phyloP scores from a whole-genome alignment of 2,113 vertebrate species.

The Pardalotus punctatus region DNA sequence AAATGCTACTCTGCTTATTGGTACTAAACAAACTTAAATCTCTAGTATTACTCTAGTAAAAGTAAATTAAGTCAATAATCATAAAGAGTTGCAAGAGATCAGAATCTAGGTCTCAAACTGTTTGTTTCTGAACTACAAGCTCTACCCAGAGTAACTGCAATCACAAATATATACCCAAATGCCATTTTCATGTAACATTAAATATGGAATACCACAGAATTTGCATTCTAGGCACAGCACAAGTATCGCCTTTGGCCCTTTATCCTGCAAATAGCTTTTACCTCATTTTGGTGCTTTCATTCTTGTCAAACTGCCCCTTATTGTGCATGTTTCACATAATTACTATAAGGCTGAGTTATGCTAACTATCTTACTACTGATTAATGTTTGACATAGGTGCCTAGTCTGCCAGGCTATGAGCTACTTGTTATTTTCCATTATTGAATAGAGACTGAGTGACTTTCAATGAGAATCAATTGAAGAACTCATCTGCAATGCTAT shows the following conservation, averaged over 20 bases:
- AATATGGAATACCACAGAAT: not conserved
- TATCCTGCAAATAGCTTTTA: not conserved
- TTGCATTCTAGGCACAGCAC: not conserved
- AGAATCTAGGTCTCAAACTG: not conserved
- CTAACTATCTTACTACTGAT: not conserved
- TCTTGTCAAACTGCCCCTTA: not conserved
- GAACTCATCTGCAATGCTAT: not conserved
- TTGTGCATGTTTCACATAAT: not conserved
- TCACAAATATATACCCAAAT: not conserved
- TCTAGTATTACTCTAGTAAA: not conserved
- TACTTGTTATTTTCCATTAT: not conserved
- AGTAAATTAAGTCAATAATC: not conserved
- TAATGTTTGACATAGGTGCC: not conserved
- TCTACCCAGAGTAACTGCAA: not conserved
- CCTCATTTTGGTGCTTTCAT: not conserved
- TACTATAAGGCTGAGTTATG: not conserved
- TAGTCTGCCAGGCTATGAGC: not conserved
- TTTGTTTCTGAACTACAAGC: not conserved
- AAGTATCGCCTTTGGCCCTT: not conserved
- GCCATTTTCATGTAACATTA: not conserved
- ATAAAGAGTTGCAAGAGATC: not conserved
- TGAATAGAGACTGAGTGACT: not conserved
- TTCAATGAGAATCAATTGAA: not conserved
- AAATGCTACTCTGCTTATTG: not conserved
- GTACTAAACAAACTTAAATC: not conserved